These are phyloP conservation scores for Neoarius graeffei DNA, from an alignment of 2,113 vertebrate species.

Conservation along the genomic window DNA sequence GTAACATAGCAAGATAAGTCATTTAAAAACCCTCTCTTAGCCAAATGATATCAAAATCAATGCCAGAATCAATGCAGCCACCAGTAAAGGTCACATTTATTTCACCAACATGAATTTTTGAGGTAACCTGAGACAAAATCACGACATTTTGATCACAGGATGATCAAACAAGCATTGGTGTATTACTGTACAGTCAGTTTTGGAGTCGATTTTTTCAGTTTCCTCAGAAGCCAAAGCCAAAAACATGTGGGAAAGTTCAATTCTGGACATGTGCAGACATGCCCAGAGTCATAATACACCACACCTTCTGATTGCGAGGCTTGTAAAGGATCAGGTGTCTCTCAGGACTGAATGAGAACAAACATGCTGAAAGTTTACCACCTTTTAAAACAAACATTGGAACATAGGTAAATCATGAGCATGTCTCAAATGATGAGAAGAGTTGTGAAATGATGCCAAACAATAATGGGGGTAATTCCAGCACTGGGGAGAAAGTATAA, in stretches of 20 bases:
- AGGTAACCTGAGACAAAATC: constrained; percentile 42
- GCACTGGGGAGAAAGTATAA: constrained; percentile 59
- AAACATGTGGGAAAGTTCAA: constrained; percentile 54
- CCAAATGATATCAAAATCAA: constrained; percentile 56
- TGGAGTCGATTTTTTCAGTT: constrained; percentile 37
- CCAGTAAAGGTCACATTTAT: constrained; percentile 52
- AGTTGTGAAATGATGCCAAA: constrained; percentile 59
- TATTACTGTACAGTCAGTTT: constrained; percentile 8
- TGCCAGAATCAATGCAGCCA: constrained; percentile 49
- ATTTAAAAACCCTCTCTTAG: constrained; percentile 38
- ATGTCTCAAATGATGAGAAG: constrained; percentile 49
- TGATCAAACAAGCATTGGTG: background rate
- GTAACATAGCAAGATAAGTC: constrained; percentile 64
- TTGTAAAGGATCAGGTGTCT: constrained; percentile 57
- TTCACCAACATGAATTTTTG: constrained; percentile 47
- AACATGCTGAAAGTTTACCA: constrained; percentile 48
- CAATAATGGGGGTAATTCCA: constrained; percentile 53
- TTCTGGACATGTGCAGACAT: constrained; percentile 65
- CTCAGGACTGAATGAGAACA: constrained; percentile 44
- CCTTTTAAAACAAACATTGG: constrained; percentile 58
- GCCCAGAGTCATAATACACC: constrained; percentile 64
- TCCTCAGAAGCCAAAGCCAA: constrained; percentile 54
- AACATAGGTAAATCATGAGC: constrained; percentile 48
- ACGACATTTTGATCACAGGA: constrained; percentile 34
- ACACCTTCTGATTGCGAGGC: constrained; percentile 61